Evolutionary conservation across 2,888 invertebrate species (phyloP).

Genomic region (Sicus ferrugineus): DNA sequence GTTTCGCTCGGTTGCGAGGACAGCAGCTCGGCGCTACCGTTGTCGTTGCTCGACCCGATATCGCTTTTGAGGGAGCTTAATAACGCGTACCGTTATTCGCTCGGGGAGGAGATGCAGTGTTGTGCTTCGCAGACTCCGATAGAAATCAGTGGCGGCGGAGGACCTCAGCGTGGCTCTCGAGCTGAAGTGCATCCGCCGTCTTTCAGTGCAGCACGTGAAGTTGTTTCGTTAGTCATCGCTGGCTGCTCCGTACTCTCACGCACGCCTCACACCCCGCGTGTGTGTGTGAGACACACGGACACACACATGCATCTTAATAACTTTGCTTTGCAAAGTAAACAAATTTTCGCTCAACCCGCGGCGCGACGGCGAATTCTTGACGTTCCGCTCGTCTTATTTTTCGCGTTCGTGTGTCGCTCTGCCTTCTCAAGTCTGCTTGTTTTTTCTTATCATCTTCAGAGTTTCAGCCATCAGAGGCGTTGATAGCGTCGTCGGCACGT

Average conservation of each 20-base stretch:
- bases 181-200: not conserved
- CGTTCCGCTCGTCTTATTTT: not conserved
- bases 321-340: slow-evolving; percentile 28
- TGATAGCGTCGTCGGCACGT: slow-evolving; percentile 28
- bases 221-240: not conserved
- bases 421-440: not conserved
- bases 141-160: not conserved
- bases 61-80: not conserved
- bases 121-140: not conserved
- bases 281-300: not conserved
- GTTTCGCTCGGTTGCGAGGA: not conserved
- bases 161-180: no score
- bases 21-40: not conserved
- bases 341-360: slow-evolving; percentile 14
- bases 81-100: not conserved
- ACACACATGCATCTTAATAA: slow-evolving; percentile 6
- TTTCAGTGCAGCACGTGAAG: not conserved
- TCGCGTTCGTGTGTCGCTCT: not conserved
- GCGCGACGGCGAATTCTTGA: not conserved
- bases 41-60: not conserved
- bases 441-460: slow-evolving; percentile 8
- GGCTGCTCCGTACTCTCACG: not conserved
- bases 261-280: not conserved
- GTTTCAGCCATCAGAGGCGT: slow-evolving; percentile 9
- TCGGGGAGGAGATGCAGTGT: not conserved